These are phyloP conservation scores for Psophia crepitans DNA, from an alignment of 2,113 vertebrate species.

Conservation along the genomic window DNA sequence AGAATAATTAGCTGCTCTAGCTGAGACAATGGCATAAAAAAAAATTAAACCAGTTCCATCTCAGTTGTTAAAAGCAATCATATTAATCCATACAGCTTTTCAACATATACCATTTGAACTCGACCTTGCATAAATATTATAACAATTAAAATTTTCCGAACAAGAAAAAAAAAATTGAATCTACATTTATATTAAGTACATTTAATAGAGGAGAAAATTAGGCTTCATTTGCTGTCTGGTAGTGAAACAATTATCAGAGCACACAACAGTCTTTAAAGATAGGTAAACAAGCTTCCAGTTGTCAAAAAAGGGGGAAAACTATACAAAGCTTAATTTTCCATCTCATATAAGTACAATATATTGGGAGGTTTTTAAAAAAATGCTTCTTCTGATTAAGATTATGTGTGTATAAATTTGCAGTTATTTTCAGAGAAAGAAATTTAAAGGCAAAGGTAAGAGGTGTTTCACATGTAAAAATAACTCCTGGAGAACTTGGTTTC, in stretches of 20 bases:
- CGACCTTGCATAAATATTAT: not conserved
- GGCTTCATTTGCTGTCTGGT: not conserved
- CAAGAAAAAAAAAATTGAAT: not conserved
- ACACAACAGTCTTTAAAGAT: not conserved
- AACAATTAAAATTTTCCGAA: not conserved
- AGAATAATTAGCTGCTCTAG: conserved; percentile 9
- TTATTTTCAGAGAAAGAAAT: not conserved
- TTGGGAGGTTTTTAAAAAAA: not conserved
- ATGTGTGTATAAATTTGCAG: not conserved
- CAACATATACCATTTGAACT: not conserved
- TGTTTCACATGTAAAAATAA: not conserved
- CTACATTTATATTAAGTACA: not conserved
- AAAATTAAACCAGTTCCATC: not conserved
- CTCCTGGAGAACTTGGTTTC: not conserved
- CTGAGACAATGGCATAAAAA: not conserved
- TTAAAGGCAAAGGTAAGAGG: not conserved
- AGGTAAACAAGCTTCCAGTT: not conserved
- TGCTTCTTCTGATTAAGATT: not conserved
- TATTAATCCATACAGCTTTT: not conserved
- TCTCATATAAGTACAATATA: not conserved
- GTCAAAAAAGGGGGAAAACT: not conserved
- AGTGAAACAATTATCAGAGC: not conserved
- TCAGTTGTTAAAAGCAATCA: not conserved
- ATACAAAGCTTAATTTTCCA: not conserved
- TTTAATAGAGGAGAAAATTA: conserved; percentile 15